phyloP scores from a whole-genome alignment of 2,113 vertebrate genomes.

The Apteryx owenii region DNA sequence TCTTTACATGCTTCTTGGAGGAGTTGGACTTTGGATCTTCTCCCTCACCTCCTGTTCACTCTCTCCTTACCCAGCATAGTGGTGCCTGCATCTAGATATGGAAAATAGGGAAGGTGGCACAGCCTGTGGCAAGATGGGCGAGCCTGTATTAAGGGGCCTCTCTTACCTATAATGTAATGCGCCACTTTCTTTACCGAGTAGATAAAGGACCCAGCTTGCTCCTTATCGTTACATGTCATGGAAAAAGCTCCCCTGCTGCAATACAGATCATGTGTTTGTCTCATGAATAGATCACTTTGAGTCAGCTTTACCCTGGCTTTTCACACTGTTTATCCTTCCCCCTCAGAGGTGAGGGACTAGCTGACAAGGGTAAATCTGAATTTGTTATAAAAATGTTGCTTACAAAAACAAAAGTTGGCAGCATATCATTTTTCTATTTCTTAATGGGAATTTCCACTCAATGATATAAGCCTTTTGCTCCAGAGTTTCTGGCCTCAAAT shows the following conservation, averaged over 20 bases:
- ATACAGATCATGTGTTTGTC: slow-evolving; percentile 21
- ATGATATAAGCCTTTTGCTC: background rate
- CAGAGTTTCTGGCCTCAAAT: background rate
- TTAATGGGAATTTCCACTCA: background rate
- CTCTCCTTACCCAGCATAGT: background rate
- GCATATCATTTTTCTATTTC: background rate
- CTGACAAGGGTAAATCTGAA: background rate
- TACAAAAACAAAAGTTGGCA: background rate
- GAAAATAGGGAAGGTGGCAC: background rate
- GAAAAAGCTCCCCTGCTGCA: slow-evolving; percentile 40
- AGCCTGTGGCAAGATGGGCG: background rate
- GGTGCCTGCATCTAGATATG: background rate
- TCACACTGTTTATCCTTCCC: background rate
- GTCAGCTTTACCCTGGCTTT: background rate
- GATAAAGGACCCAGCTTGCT: slow-evolving; percentile 25
- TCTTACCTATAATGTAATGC: background rate
- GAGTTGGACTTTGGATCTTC: background rate
- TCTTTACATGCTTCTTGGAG: background rate
- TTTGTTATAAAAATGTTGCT: accelerated
- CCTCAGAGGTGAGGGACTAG: background rate
- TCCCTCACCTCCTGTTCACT: background rate
- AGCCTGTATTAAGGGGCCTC: background rate
- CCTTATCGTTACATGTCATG: slow-evolving; percentile 18
- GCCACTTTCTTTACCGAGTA: background rate
- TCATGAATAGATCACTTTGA: background rate